Conservation (phyloP, 2,113 vertebrate species). For the Actenoides lindsayi region DNA sequence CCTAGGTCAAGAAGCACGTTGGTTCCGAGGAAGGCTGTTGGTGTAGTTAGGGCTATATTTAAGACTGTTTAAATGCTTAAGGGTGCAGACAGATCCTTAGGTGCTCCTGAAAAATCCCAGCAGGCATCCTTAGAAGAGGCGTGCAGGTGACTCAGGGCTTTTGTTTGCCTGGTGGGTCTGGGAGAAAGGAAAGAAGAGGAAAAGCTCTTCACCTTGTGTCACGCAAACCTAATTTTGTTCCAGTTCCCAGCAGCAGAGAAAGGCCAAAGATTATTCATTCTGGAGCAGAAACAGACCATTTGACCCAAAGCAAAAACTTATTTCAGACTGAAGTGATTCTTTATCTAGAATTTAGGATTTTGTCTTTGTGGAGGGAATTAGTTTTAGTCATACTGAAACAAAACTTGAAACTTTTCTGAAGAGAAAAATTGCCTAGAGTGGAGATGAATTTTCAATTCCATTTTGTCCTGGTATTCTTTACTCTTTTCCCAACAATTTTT, state of each 20-base stretch:
- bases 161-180: not conserved
- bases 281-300: not conserved
- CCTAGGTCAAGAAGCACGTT: not conserved
- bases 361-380: not conserved
- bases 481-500: not conserved
- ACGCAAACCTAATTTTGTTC: not conserved
- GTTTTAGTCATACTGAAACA: not conserved
- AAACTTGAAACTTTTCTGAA: not conserved
- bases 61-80: not conserved
- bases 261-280: not conserved
- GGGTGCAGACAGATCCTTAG: not conserved
- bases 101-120: not conserved
- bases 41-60: not conserved
- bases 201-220: not conserved
- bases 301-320: not conserved
- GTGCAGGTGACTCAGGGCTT: not conserved
- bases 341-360: not conserved
- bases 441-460: not conserved
- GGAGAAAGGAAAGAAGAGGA: not conserved
- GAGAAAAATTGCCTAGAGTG: not conserved
- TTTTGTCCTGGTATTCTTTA: not conserved
- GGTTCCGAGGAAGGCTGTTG: not conserved
- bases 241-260: not conserved
- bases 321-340: not conserved
- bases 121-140: not conserved